Conservation (phyloP, 1,140 invertebrate species). For the Gonioctena quinquepunctata region DNA sequence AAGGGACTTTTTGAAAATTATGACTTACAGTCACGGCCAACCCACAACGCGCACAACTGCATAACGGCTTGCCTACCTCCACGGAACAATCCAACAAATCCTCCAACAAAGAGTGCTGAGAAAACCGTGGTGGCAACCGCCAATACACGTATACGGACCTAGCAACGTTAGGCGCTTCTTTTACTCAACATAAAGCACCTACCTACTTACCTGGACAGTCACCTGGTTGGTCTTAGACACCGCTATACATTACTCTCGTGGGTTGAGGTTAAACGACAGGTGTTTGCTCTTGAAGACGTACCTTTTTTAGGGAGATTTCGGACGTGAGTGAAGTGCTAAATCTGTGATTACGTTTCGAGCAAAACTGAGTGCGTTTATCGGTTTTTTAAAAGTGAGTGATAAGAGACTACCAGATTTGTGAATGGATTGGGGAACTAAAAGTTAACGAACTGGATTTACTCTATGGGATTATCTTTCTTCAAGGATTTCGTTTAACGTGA, state of each 20-base stretch:
- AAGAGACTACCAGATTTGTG: neutral
- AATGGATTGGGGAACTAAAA: neutral
- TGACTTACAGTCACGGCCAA: no score
- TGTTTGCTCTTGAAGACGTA: neutral
- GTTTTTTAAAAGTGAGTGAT: neutral
- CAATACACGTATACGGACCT: no score
- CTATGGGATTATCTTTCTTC: neutral
- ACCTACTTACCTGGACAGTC: constrained; percentile 24
- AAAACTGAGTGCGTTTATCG: neutral
- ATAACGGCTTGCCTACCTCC: no score
- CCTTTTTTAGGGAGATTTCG: neutral
- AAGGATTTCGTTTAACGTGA: neutral
- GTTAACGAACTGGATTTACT: neutral
- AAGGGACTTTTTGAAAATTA: no score
- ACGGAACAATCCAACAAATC: no score
- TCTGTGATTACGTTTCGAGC: neutral
- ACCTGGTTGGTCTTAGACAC: constrained; percentile 31
- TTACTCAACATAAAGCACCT: constrained; percentile 15
- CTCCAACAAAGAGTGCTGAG: no score
- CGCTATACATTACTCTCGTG: neutral
- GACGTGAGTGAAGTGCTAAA: neutral
- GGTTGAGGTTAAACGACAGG: neutral
- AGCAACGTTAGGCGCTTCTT: no score
- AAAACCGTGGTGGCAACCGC: no score
- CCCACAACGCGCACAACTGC: no score